Evolutionary conservation across 2,797 vertebrate species (phyloP), one percentile per base, ranked within the genome.

Genomic region (Pangasius mekongensis): DNA sequence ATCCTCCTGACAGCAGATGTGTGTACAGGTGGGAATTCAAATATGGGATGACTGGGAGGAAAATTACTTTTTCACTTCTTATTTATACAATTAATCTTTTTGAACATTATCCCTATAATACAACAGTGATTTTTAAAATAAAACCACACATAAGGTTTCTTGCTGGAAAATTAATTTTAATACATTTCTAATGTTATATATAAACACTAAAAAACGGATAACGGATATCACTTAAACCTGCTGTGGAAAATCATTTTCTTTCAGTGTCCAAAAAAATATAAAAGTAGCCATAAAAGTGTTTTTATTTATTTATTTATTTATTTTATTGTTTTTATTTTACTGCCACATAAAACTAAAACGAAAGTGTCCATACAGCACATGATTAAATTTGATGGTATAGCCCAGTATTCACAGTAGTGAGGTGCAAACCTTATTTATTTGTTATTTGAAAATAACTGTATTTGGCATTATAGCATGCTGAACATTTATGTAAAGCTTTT

Each of bases 21-120:
- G 20, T 43, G 47, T 52, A 8, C 47, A 54, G 49, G 16, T 20
- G 49, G 47, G n/a, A 54, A 33, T 54, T 78, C 27, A 56, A 24
- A 60, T 24, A 39, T 60, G 22, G 10, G 4, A 60, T 60, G 1
- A 24, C 10, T 24, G 56, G 16, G 0, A 22, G 18, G 8, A 11
- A 54, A 80, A 80, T 52, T 52, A n/a, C 13, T 77, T 76, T 49
- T 76, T 54, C n/a, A 56, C 30, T 80, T 80, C 14, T 56, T 56
- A 11, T 80, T 80, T 36, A 22, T 36, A 58, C 27, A 52, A 13
- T 49, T 52, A 5, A 54, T 30, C 43, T 27, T 76, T 49, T n/a
- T 27, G 0, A 76, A 49, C 27, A 3, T 76, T 22, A 47, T 27
- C 2, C n/a, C 33, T 76, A 5, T n/a, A 14, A n/a, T 76, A 27